Percentiles rank a stretch among this genome's conserved stretches.
These are phyloP conservation scores for Metridium senile DNA, from an alignment of 92 coral and sea anemone species.

Conservation along the genomic window DNA sequence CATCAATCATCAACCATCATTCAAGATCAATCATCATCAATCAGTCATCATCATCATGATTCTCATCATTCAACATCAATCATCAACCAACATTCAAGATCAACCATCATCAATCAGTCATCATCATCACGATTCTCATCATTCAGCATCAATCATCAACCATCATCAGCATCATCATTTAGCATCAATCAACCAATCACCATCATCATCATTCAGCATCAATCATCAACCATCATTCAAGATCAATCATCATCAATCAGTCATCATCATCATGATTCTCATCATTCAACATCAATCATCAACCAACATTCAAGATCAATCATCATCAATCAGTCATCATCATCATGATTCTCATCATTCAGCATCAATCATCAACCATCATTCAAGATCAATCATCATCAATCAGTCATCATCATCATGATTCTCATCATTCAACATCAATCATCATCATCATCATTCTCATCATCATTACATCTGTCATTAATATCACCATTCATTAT, in stretches of 20 bases:
- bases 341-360: background rate
- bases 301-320: too few relatives aligned
- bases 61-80: background rate
- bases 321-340: too few relatives aligned
- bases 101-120: too few relatives aligned
- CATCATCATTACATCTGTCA: background rate
- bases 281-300: background rate
- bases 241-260: background rate
- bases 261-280: background rate
- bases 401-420: background rate
- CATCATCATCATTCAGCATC: background rate
- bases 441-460: background rate
- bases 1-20: background rate
- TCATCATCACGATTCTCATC: background rate
- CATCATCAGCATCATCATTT: background rate
- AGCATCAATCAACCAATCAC: too few relatives aligned
- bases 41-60: background rate
- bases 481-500: background rate
- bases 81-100: background rate
- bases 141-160: background rate
- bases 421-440: too few relatives aligned
- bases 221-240: too few relatives aligned
- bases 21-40: too few relatives aligned
- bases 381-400: background rate
- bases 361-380: too few relatives aligned